These are phyloP conservation scores for Scaptomyza tumidula DNA, from an alignment of 2,888 invertebrate genomes.

Conservation along the genomic window DNA sequence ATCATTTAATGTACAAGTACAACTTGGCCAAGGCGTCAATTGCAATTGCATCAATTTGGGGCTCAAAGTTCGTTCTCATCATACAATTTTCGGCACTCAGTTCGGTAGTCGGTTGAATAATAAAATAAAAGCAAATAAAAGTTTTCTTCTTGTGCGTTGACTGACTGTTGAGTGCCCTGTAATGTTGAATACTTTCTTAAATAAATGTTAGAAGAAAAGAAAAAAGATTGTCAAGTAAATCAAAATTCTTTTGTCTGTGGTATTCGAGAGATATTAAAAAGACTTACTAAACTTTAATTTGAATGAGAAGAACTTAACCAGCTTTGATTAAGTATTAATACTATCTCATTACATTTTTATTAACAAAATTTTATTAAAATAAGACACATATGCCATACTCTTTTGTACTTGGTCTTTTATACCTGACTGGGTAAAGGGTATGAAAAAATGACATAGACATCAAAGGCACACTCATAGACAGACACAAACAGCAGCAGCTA, in stretches of 20 bases:
- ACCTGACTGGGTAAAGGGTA: not conserved
- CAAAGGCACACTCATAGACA: not conserved
- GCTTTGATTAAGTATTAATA: too few species aligned
- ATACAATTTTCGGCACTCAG: constrained; percentile 5
- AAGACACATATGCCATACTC: too few species aligned
- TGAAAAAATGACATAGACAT: constrained; percentile 1
- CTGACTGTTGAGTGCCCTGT: not conserved
- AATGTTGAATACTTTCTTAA: not conserved
- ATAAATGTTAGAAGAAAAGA: too few species aligned
- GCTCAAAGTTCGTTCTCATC: constrained; percentile 9
- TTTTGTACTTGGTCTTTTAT: not conserved
- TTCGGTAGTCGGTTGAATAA: not conserved
- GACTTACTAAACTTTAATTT: too few species aligned
- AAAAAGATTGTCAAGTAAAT: too few species aligned
- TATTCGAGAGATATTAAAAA: too few species aligned
- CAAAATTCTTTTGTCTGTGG: too few species aligned
- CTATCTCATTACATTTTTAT: too few species aligned
- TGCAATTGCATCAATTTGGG: constrained; percentile 8
- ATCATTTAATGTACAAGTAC: not conserved
- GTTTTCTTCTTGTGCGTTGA: too few species aligned
- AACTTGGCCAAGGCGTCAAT: not conserved
- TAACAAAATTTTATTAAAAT: too few species aligned
- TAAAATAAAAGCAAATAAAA: constrained; percentile 1
- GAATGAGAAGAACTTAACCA: too few species aligned
- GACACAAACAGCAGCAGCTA: constrained; percentile 1